Evolutionary conservation across 2,113 vertebrate genomes (phyloP).

Genomic region (Argyrosomus japonicus): DNA sequence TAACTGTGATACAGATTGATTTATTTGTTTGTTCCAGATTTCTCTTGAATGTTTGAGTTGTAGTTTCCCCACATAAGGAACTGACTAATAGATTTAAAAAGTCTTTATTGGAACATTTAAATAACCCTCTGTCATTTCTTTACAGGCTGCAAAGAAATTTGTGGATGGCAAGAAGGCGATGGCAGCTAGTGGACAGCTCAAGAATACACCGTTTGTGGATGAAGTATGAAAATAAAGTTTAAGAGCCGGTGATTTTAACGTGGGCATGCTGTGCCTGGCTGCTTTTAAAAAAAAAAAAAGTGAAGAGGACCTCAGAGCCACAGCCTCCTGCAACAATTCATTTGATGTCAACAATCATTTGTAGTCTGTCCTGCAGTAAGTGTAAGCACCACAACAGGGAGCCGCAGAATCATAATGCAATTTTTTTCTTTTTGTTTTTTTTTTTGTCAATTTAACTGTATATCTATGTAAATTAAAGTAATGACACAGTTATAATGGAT

Average conservation of each 20-base stretch:
- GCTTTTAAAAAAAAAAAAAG: conserved; percentile 28
- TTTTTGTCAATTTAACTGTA: conserved; percentile 68
- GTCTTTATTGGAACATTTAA: neutral
- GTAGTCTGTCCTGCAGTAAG: conserved; percentile 47
- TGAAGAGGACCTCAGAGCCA: conserved; percentile 37
- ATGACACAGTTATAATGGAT: conserved; percentile 39
- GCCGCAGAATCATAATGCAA: conserved; percentile 26
- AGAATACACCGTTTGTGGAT: conserved; percentile 90
- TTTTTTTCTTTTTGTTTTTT: neutral
- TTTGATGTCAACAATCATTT: conserved; percentile 44
- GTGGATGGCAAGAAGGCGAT: conserved; percentile 91
- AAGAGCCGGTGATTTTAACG: conserved; percentile 32
- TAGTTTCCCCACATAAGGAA: neutral
- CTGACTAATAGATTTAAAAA: neutral
- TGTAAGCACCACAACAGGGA: conserved; percentile 32
- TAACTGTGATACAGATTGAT: neutral
- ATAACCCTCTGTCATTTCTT: conserved; percentile 6
- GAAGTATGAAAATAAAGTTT: conserved; percentile 79
- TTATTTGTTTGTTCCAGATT: neutral
- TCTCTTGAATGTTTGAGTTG: neutral
- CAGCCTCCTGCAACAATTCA: conserved; percentile 36
- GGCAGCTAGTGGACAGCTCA: conserved; percentile 88
- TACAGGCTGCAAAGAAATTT: conserved; percentile 94
- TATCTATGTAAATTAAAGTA: conserved; percentile 82
- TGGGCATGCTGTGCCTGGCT: conserved; percentile 31